Evolutionary conservation across 2,113 vertebrate species (phyloP).

Genomic region (Brachyhypopomus gauderio): DNA sequence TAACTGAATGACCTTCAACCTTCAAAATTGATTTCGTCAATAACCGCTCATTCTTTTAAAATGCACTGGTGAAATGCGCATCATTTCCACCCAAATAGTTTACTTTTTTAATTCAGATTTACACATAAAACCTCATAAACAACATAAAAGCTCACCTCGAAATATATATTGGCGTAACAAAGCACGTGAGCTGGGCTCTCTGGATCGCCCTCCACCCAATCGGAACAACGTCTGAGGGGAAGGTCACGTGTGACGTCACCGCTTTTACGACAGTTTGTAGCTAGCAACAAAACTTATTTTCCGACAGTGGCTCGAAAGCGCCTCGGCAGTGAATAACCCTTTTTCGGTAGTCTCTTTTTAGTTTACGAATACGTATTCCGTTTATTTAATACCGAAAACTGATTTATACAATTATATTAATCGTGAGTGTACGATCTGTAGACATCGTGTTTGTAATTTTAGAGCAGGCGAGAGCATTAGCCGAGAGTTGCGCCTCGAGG

Average conservation of each 20-base stretch:
- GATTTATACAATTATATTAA: not conserved
- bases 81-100: no score
- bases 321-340: not conserved
- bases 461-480: not conserved
- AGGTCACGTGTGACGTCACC: not conserved
- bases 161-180: no score
- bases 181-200: no score
- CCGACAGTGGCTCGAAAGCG: not conserved
- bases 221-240: no score
- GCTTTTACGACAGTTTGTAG: slow-evolving; percentile 29
- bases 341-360: not conserved
- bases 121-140: no score
- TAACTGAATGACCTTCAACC: no score
- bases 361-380: not conserved
- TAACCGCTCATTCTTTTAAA: no score
- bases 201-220: no score
- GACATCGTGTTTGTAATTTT: not conserved
- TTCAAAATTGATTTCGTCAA: no score
- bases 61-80: no score
- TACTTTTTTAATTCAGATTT: no score
- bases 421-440: not conserved
- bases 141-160: no score
- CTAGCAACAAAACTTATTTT: not conserved
- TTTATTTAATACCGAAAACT: not conserved
- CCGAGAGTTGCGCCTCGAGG: not conserved